A percentile compares a stretch with the other conserved stretches of the same genome.
Evolutionary conservation across 2,113 vertebrate genomes (phyloP).

Genomic region (Cololabis saira): DNA sequence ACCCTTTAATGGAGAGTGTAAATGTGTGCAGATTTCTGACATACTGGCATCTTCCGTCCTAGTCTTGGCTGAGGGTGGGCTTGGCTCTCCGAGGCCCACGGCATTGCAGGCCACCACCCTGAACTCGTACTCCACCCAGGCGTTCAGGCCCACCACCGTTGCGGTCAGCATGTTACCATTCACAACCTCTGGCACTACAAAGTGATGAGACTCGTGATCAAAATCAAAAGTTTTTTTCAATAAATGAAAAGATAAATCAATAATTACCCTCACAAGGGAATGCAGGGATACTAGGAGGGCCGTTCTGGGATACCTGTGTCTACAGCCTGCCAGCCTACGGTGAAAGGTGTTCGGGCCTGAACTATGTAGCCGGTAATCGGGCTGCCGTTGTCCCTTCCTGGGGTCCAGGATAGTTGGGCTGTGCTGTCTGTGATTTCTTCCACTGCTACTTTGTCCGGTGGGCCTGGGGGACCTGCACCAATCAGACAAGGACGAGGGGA

Average conservation of each 20-base stretch:
- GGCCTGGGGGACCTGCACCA: conserved; percentile 89
- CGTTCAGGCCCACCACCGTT: conserved; percentile 92
- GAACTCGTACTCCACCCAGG: conserved; percentile 99
- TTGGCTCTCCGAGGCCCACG: conserved; percentile 94
- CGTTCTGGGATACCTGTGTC: conserved; percentile 85
- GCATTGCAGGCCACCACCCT: conserved; percentile 92
- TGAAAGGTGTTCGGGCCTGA: conserved; percentile 92
- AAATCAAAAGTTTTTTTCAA: not conserved
- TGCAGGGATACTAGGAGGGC: not conserved
- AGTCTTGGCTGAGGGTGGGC: conserved; percentile 92
- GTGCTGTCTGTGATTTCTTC: conserved; percentile 95
- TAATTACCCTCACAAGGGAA: conserved; percentile 5
- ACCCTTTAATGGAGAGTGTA: not conserved
- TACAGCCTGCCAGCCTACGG: conserved; percentile 92
- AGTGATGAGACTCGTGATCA: conserved; percentile 4
- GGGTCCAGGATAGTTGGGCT: conserved; percentile 91
- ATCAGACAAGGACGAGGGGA: conserved; percentile 42
- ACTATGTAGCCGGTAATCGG: conserved; percentile 89
- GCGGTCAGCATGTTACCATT: conserved; percentile 89
- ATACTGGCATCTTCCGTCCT: conserved; percentile 96
- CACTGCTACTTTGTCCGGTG: conserved; percentile 87
- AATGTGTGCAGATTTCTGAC: conserved; percentile 52
- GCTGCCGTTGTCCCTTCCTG: conserved; percentile 92
- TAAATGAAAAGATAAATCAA: conserved; percentile 16
- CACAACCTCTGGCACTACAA: conserved; percentile 88